phyloP scores from a whole-genome alignment of 1,140 invertebrate genomes.

The Archegozetes longisetosus region DNA sequence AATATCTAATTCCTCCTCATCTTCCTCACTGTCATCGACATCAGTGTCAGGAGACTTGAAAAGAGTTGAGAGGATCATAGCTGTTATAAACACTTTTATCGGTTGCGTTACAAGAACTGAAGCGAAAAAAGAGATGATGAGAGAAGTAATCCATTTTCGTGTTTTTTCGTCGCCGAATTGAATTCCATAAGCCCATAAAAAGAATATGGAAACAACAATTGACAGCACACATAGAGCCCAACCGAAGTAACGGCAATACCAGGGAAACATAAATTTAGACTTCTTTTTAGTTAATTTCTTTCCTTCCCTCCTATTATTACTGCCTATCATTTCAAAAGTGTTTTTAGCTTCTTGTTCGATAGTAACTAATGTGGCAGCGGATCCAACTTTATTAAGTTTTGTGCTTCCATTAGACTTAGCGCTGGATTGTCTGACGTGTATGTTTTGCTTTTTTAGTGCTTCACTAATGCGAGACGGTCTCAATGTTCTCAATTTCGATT shows the following conservation, averaged over 20 bases:
- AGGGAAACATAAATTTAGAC: conserved; percentile 30
- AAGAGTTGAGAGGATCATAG: conserved; percentile 35
- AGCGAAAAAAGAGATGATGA: conserved; percentile 38
- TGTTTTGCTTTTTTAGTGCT: conserved; percentile 23
- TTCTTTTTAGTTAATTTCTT: conserved; percentile 17
- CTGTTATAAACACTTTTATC: conserved; percentile 37
- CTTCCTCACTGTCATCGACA: conserved; percentile 35
- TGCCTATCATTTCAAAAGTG: conserved; percentile 1
- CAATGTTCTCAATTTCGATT: conserved; percentile 28
- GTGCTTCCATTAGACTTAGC: background rate
- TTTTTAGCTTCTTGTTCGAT: conserved; percentile 12
- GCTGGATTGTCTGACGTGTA: background rate
- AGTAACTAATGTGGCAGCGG: background rate
- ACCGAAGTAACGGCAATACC: conserved; percentile 34
- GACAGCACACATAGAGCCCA: conserved; percentile 33
- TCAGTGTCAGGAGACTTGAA: conserved; percentile 33
- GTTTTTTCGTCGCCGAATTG: conserved; percentile 38
- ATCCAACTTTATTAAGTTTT: background rate
- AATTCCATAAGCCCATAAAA: conserved; percentile 39
- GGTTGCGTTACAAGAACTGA: conserved; percentile 40
- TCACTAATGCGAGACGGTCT: conserved; percentile 29
- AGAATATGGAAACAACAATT: conserved; percentile 32
- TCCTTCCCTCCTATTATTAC: background rate
- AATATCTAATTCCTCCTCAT: conserved; percentile 32
- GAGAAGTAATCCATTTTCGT: conserved; percentile 39